Evolutionary conservation across 2,888 invertebrate species (phyloP), one percentile per base, ranked within the genome.

Genomic region (Diadegma fenestrale): DNA sequence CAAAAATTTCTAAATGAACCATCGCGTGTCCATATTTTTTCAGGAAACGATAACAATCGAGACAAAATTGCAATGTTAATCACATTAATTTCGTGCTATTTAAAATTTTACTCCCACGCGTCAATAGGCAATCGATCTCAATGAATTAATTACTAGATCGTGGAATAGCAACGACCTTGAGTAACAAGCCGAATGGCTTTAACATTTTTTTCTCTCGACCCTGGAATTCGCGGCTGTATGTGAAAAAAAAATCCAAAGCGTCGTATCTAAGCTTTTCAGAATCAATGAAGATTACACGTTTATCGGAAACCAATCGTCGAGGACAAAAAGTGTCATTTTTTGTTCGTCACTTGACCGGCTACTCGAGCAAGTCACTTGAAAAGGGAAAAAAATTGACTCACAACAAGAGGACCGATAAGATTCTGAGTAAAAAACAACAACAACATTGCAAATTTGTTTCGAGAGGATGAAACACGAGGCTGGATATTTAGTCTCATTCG

Each of bases 11-110:
- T 75, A 77, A 73, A 61, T 66, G 77, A 82, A 85, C 79, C 73
- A 85, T 77, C 82, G 83, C 84, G 84, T 88, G 78, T 88, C 84
- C 85, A 82, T 89, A 89, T 89, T 89, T 89, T 89, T 88, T 79
- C 88, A 89, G 86, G 73, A 87, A 87, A 77, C 63, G 19, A 76
- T 63, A 71, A 76, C 37, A 66, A 75, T 37, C 54, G 80, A 63
- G 61, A 43, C 68, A 75, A 76, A 80, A 71, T 80, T 80, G 81
- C 79, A 85, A 82, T 76, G 76, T 84, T 63, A 43, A 64, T 54
- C 1, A 73, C 17, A 41, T 43, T 73, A 14, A n/a, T 73, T 72
- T 79, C 54, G 58, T 33, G 58, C n/a, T 37, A 30, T 73, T 82
- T 30, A 76, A 41, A 58, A 61, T 75, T 80, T 61, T 48, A 33